phyloP scores from a whole-genome alignment of 2,888 invertebrate genomes.

The Epirrita christyi region DNA sequence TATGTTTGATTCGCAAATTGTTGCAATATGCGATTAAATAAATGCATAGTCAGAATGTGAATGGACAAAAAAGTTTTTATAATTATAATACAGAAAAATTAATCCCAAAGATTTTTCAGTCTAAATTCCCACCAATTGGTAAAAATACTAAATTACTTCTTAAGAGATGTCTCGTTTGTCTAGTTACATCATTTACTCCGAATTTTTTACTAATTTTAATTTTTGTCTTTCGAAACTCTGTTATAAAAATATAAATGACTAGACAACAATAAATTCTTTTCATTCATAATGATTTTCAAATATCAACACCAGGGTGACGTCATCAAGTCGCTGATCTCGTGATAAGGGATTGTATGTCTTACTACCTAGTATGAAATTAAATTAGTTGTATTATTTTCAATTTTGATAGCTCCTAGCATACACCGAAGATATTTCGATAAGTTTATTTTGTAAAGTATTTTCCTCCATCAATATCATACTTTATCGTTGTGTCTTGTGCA shows the following conservation, averaged over 20 bases:
- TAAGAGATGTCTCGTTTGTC: conserved; percentile 63
- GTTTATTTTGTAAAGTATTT: conserved; percentile 83
- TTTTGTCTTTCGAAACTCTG: no score
- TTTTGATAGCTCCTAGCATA: conserved; percentile 85
- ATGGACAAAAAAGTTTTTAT: conserved; percentile 71
- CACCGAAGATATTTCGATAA: conserved; percentile 85
- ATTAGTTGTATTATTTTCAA: conserved; percentile 85
- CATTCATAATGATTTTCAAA: conserved; percentile 38
- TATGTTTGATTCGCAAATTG: conserved; percentile 83
- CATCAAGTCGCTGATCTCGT: conserved; percentile 82
- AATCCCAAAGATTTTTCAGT: conserved; percentile 79
- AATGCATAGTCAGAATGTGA: conserved; percentile 77
- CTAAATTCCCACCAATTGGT: conserved; percentile 79
- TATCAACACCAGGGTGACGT: conserved; percentile 71
- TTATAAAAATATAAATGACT: conserved; percentile 16
- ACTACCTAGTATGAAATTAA: conserved; percentile 84
- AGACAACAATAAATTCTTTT: conserved; percentile 38
- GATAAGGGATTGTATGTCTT: conserved; percentile 84
- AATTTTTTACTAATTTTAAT: background rate
- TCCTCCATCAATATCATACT: conserved; percentile 84
- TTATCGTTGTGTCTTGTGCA: conserved; percentile 54
- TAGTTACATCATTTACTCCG: conserved; percentile 39
- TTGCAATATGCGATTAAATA: conserved; percentile 82
- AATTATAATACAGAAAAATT: conserved; percentile 60
- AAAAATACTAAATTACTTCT: conserved; percentile 60